phyloP scores from a whole-genome alignment of 92 coral and sea anemone genomes.

The Heliopora coerulea region DNA sequence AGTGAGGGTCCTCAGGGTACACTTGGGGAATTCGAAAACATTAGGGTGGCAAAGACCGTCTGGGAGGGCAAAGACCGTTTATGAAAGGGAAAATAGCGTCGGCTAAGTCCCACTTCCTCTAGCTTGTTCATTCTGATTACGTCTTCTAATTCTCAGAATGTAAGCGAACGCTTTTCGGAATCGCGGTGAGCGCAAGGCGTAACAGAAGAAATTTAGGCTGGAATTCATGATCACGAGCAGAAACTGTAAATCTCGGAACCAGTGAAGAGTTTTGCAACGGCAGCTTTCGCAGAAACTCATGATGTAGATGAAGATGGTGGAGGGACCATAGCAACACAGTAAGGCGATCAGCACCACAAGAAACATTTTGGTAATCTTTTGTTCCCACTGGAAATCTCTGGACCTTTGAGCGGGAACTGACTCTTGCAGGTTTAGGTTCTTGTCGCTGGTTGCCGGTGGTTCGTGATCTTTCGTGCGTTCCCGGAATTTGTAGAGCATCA shows the following conservation, averaged over 20 bases:
- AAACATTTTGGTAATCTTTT: conserved; percentile 82
- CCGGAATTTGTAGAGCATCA: conserved; percentile 16
- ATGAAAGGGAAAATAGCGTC: too few relatives aligned
- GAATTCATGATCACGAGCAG: conserved; percentile 78
- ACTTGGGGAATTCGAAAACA: too few relatives aligned
- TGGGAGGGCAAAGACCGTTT: too few relatives aligned
- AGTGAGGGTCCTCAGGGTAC: too few relatives aligned
- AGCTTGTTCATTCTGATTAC: too few relatives aligned
- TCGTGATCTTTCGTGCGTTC: not conserved
- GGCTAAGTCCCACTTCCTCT: too few relatives aligned
- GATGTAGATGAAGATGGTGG: conserved; percentile 71
- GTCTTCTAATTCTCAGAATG: not conserved
- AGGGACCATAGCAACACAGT: conserved; percentile 72
- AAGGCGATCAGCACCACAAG: conserved; percentile 75
- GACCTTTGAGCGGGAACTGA: not conserved
- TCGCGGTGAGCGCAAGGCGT: conserved; percentile 49
- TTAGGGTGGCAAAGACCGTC: too few relatives aligned
- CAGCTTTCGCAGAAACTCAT: conserved; percentile 76
- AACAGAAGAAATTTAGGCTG: conserved; percentile 87
- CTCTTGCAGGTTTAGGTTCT: not conserved
- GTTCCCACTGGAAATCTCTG: conserved; percentile 50
- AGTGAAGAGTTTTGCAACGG: conserved; percentile 62
- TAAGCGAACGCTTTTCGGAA: conserved; percentile 15
- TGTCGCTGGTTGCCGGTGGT: not conserved
- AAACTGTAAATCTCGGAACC: conserved; percentile 91